Percentiles rank a stretch among this genome's conserved stretches.
Evolutionary conservation across 2,113 vertebrate genomes (phyloP).

Genomic region (Rhineura floridana): DNA sequence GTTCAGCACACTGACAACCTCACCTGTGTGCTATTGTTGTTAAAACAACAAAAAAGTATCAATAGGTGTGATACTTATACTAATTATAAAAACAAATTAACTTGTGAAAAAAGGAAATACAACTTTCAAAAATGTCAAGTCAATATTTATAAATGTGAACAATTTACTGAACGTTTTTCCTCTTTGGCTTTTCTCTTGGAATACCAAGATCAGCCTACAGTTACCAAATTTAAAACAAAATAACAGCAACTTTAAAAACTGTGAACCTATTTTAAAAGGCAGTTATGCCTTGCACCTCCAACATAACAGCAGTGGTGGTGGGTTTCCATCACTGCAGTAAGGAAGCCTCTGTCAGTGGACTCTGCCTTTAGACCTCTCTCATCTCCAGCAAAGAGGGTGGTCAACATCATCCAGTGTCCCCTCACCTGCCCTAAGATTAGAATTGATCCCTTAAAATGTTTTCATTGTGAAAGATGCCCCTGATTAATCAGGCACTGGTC

Average conservation of each 20-base stretch:
- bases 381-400: no score
- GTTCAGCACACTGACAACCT: no score
- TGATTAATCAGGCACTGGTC: no score
- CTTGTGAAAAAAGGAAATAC: background rate
- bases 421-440: background rate
- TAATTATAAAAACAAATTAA: background rate
- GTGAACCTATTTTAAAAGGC: background rate
- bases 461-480: background rate
- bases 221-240: background rate
- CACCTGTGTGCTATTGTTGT: no score
- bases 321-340: no score
- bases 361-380: background rate
- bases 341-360: background rate
- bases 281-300: no score
- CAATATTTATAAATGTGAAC: background rate
- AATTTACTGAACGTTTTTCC: background rate
- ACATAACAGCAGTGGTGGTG: no score
- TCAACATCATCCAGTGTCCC: background rate
- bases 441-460: background rate
- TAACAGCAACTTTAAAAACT: background rate
- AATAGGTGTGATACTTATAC: background rate
- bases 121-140: background rate
- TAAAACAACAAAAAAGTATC: no score
- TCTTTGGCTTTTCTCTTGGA: background rate
- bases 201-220: background rate